These are phyloP conservation scores for Mercenaria mercenaria DNA, from an alignment of 1,140 invertebrate genomes.

Conservation along the genomic window DNA sequence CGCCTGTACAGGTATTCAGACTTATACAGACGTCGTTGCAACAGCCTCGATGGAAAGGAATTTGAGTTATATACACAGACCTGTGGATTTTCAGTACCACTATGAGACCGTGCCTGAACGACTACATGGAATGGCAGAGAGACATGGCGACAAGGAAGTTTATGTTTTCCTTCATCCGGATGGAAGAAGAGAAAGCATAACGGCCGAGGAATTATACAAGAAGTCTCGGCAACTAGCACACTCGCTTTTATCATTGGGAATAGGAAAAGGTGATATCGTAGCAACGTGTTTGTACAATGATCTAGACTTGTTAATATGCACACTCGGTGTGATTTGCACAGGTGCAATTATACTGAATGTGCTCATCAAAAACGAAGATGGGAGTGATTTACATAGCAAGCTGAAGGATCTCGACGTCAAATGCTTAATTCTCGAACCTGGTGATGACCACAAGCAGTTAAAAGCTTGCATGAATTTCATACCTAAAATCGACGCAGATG, in stretches of 20 bases:
- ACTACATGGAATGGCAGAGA: neutral
- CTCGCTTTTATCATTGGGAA: neutral
- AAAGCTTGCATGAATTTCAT: conserved; percentile 1
- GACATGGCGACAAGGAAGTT: conserved; percentile 22
- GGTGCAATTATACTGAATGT: neutral
- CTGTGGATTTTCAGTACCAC: neutral
- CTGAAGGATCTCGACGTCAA: neutral
- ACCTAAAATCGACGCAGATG: neutral
- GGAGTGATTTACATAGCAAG: neutral
- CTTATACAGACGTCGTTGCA: too few species aligned
- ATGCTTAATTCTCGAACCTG: neutral
- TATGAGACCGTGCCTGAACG: conserved; percentile 7
- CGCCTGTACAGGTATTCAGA: too few species aligned
- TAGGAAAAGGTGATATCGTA: conserved; percentile 8
- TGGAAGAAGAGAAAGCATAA: neutral
- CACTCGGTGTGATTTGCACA: neutral
- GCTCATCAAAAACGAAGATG: neutral
- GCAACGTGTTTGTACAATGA: conserved; percentile 18
- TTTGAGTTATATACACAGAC: neutral
- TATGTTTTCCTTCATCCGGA: conserved; percentile 22
- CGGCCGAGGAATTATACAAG: neutral
- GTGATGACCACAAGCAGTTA: neutral
- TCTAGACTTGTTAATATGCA: neutral
- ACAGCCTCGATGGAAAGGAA: neutral
- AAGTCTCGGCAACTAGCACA: neutral